A percentile compares a stretch with the other conserved stretches of the same genome.
Evolutionary conservation across 23 tunicate species (phyloP).

Genomic region (Clavelina lepadiformis): DNA sequence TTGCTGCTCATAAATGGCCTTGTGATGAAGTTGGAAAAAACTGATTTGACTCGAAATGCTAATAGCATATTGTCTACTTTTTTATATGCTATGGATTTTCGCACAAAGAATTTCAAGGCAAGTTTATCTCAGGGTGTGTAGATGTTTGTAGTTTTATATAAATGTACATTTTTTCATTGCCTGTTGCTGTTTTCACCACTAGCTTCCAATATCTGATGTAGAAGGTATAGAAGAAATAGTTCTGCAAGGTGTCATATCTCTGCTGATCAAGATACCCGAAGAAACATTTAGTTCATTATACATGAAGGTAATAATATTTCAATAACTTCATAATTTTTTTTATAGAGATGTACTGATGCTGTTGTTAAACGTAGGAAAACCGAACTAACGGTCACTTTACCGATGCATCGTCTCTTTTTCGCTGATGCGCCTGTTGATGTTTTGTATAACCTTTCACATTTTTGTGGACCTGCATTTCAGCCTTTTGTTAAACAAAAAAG

Average conservation of each 20-base stretch:
- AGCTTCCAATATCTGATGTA: neutral
- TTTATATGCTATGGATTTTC: constrained; percentile 8
- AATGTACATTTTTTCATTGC: too few relatives aligned
- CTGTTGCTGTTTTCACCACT: neutral
- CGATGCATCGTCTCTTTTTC: too few relatives aligned
- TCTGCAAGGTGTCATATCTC: constrained; percentile 31
- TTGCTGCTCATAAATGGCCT: neutral
- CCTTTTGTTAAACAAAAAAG: too few relatives aligned
- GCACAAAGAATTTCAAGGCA: neutral
- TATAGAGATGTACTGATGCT: too few relatives aligned
- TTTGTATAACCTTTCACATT: too few relatives aligned
- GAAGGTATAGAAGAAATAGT: constrained; percentile 15
- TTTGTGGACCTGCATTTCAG: too few relatives aligned
- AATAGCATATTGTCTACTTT: neutral
- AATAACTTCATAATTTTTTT: too few relatives aligned
- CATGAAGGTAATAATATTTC: constrained; percentile 25
- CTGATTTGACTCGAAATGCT: constrained; percentile 2
- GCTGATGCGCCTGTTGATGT: too few relatives aligned
- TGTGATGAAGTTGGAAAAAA: constrained; percentile 5
- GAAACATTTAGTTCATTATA: constrained; percentile 38
- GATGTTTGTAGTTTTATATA: too few relatives aligned
- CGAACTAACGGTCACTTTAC: too few relatives aligned
- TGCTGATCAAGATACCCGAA: constrained; percentile 61
- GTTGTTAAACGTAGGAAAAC: too few relatives aligned
- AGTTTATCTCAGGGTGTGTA: too few relatives aligned